Conservation (phyloP, 2,113 vertebrate genomes). For the Campylorhamphus procurvoides region DNA sequence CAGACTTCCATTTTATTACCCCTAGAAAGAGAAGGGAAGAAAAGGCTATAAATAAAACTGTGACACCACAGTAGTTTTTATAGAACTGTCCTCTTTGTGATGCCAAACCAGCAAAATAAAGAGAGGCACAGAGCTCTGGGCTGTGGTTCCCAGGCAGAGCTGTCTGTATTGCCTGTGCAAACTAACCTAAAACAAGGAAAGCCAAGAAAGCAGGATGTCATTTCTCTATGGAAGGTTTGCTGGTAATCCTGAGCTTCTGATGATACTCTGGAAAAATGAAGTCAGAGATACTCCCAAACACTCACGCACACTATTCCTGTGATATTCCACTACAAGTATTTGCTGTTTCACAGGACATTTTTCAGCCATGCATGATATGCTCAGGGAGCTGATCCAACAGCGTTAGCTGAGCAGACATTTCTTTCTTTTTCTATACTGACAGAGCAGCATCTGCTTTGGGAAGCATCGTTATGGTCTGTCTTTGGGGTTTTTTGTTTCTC, state of each 20-base stretch:
- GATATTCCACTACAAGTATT: not conserved
- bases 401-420: not conserved
- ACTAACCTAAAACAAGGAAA: slow-evolving; percentile 18
- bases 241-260: not conserved
- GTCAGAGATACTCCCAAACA: not conserved
- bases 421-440: not conserved
- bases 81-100: slow-evolving; percentile 32
- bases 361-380: not conserved
- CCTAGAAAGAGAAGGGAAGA: slow-evolving; percentile 5
- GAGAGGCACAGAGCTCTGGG: not conserved
- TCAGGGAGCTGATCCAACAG: not conserved
- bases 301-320: not conserved
- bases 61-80: slow-evolving; percentile 3
- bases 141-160: slow-evolving; percentile 41
- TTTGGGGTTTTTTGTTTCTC: not conserved
- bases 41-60: slow-evolving; percentile 43
- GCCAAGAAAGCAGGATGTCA: not conserved
- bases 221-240: not conserved
- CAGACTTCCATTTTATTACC: slow-evolving; percentile 48
- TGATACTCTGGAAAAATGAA: not conserved
- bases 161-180: slow-evolving; percentile 14
- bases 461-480: not conserved
- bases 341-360: not conserved
- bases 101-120: slow-evolving; percentile 46
- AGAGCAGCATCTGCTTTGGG: not conserved